A percentile compares a stretch with the other conserved stretches of the same genome.
These are phyloP conservation scores for Plectrocnemia conspersa DNA, from an alignment of 1,140 invertebrate species.

Conservation along the genomic window DNA sequence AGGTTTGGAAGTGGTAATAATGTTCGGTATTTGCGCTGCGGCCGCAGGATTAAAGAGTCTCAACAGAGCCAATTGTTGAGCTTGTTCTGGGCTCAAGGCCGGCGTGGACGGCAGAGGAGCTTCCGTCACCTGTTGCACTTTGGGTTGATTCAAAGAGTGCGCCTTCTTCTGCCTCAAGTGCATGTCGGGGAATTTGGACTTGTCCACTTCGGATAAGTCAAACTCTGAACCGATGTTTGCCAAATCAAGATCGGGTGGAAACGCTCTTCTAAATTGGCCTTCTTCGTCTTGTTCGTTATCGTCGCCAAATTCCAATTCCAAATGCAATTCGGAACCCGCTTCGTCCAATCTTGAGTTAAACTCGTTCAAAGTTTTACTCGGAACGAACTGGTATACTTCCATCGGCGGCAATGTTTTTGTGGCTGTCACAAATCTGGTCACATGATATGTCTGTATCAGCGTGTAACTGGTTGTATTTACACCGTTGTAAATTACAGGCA, in stretches of 20 bases:
- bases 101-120: conserved; percentile 45
- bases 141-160: conserved; percentile 49
- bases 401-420: conserved; percentile 83
- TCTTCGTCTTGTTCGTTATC: conserved; percentile 69
- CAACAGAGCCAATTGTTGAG: conserved; percentile 68
- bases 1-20: conserved; percentile 72
- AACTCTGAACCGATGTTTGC: conserved; percentile 64
- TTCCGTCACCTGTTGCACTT: conserved; percentile 49
- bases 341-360: conserved; percentile 82
- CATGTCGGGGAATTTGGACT: conserved; percentile 51
- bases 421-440: conserved; percentile 79
- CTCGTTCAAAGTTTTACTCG: conserved; percentile 81
- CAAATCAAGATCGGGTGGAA: conserved; percentile 59
- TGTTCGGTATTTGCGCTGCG: conserved; percentile 56
- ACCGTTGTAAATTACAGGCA: conserved; percentile 69
- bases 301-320: conserved; percentile 79
- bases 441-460: conserved; percentile 80
- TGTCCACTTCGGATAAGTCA: conserved; percentile 65
- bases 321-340: conserved; percentile 79
- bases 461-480: conserved; percentile 71
- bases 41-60: conserved; percentile 66
- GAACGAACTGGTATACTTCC: conserved; percentile 80
- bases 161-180: conserved; percentile 57
- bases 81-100: conserved; percentile 63
- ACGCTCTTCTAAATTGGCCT: conserved; percentile 57